Base-by-base conservation (phyloP, 2,113 vertebrate genomes). In the Pseudois nayaur region DNA sequence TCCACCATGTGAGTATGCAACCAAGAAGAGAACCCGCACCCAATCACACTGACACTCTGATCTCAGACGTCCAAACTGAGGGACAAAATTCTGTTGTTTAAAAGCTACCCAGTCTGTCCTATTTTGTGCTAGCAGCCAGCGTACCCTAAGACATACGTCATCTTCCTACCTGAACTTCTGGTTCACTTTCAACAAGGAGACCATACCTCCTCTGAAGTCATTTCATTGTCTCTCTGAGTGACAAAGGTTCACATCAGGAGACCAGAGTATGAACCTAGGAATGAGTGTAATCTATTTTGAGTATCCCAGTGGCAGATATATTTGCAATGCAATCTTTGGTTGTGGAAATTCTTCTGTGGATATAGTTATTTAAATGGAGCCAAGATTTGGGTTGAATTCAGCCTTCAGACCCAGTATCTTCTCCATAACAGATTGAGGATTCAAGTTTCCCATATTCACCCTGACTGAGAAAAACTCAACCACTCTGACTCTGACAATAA, bases 121-220 rank as follows among this genome's bases (percentile, higher is more conserved):
- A 33, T 19, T 76, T 74, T 17, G 50, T 31, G 16, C 40, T 3
- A 59, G 60, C 40, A 23, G 36, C 40, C 31, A 40, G 59, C 48
- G 71, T 0, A 12, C 36, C 14, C 50, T 15, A 4, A 29, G 36
- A 55, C 23, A 7, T 23, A 11, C 1, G 1, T 6, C 3, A 10
- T 76, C 60, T 94, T 67, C 19, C 60, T 54, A 10, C 21, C 21
- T 31, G 55, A 91, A 81, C 12, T 57, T 48, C 88, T 23, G 54
- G 55, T 40, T 19, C 25, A 17, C 48, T 55, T 90, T 62, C 10
- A 64, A 15, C 43, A 71, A 43, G 25, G 33, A 21, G 45, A 82
- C 54, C 5, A 52, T 0, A 45, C 11, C 23, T 43, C 27, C 36
- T 76, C 60, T 67, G n/a, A 76, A 67, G 40, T 59, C 48, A 43